Conservation (phyloP, 2,113 vertebrate genomes). For the Ellobius talpinus region DNA sequence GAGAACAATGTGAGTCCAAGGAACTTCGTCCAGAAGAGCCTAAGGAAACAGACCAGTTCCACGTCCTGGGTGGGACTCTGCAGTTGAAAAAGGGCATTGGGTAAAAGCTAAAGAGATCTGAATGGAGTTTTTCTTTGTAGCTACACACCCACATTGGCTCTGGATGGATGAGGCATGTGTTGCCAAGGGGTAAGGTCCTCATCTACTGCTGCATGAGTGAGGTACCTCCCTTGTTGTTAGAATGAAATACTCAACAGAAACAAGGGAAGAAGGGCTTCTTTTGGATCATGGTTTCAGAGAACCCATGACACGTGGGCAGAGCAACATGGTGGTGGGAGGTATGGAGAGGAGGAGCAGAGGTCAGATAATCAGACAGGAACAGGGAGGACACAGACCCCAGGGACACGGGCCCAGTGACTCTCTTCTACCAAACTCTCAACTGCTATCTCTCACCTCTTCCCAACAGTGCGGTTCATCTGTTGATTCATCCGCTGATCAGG, state of each 20-base stretch:
- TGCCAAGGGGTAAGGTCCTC: neutral
- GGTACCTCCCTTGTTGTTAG: neutral
- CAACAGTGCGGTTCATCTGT: neutral
- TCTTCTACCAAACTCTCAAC: neutral
- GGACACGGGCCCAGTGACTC: neutral
- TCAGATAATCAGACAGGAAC: neutral
- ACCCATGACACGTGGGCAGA: neutral
- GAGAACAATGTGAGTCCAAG: neutral
- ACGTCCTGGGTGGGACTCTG: neutral
- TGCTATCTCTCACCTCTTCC: neutral
- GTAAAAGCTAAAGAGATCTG: too few relatives aligned
- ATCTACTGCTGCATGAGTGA: neutral
- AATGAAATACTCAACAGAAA: neutral
- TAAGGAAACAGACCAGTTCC: neutral
- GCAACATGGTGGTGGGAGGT: neutral
- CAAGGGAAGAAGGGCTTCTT: neutral
- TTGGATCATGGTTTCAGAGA: neutral
- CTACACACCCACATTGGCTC: neutral
- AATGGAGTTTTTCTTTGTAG: neutral
- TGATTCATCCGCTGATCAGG: neutral
- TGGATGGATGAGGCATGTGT: neutral
- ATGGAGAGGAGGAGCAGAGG: neutral
- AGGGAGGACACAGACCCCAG: too few relatives aligned
- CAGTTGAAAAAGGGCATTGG: neutral
- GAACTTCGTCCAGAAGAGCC: neutral